These are phyloP conservation scores for Artemia franciscana DNA, from an alignment of 1,140 invertebrate genomes.

Conservation along the genomic window DNA sequence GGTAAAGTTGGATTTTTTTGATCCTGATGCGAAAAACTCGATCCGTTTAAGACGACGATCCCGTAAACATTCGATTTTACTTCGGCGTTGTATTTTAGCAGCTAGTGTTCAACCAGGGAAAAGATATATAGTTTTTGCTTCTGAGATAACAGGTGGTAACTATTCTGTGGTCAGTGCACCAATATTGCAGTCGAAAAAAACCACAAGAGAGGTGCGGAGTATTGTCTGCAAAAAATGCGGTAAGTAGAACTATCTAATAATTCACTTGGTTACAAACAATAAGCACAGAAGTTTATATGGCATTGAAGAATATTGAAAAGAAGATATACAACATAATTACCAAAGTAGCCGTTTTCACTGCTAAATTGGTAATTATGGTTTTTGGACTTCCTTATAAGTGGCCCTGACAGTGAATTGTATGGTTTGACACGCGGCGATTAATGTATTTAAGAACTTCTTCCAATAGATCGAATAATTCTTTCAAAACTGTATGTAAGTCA, in stretches of 20 bases:
- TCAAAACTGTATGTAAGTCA: too few relatives aligned
- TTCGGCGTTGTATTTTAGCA: constrained; percentile 17
- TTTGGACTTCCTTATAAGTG: too few relatives aligned
- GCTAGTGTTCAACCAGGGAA: constrained; percentile 34
- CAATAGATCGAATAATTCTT: too few relatives aligned
- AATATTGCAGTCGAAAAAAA: constrained; percentile 26
- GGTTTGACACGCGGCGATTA: too few relatives aligned
- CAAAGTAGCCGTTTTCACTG: too few relatives aligned
- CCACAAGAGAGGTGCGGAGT: constrained; percentile 26
- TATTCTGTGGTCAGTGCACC: constrained; percentile 36
- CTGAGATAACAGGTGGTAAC: constrained; percentile 34
- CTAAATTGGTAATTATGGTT: too few relatives aligned
- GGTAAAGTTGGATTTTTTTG: constrained; percentile 26
- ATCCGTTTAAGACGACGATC: neutral
- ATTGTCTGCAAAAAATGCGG: constrained; percentile 33
- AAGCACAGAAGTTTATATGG: too few relatives aligned
- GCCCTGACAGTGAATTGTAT: too few relatives aligned
- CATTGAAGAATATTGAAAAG: too few relatives aligned
- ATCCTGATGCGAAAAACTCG: constrained; percentile 16
- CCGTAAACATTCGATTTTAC: neutral
- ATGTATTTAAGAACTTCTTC: too few relatives aligned
- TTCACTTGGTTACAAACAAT: too few relatives aligned
- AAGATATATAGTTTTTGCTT: constrained; percentile 37
- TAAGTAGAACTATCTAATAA: constrained; percentile 19
- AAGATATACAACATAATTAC: too few relatives aligned